Base-by-base conservation (phyloP, 2,888 invertebrate species). In the Platynereis dumerilii region DNA sequence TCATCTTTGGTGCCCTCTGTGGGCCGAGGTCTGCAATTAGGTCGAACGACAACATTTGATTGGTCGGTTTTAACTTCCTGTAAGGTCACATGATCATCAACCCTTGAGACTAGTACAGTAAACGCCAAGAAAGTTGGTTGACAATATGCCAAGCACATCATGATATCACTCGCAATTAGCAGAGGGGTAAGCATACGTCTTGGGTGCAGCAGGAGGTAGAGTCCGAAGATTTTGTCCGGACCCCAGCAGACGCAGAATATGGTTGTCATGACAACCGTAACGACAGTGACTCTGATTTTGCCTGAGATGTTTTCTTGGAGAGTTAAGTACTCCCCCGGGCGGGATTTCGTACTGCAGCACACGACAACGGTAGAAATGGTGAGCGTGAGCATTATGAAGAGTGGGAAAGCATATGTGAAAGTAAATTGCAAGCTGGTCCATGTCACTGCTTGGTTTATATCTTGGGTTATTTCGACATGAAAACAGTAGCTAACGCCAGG, bases 231-330 rank as follows among this genome's bases (percentile, higher is more conserved):
- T 54, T 61, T 61, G 27, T 61, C 61, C 2, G 61, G 61, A n/a
- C 54, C 44, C 61, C 61, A 61, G 42, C 61, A 61, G 42, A 61
- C 17, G 7, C 54, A 54, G 61, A 61, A 61, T 1, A 39, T 44
- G 20, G 42, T 20, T 2, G 61, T 61, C 24, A 61, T 26, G 12
- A n/a, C 26, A 15, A 61, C 22, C 2, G 39, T 52, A 12, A 55
- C n/a, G 12, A 45, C 26, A 15, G 61, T 29, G n/a, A 29, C 29
- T 10, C 39, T 45, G 7, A 27, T 29, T 42, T 44, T 27, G 39
- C 42, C 27, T 24, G 22, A 34, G 2, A 39, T 22, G 10, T 24
- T 27, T 1, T 61, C 56, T 2, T 34, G 39, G 24, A 61, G 61
- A 7, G 39, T 54, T 24, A 39, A 39, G 28, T 61, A 61, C 7